Conservation (phyloP, 2,113 vertebrate genomes). For the Strix aluco region DNA sequence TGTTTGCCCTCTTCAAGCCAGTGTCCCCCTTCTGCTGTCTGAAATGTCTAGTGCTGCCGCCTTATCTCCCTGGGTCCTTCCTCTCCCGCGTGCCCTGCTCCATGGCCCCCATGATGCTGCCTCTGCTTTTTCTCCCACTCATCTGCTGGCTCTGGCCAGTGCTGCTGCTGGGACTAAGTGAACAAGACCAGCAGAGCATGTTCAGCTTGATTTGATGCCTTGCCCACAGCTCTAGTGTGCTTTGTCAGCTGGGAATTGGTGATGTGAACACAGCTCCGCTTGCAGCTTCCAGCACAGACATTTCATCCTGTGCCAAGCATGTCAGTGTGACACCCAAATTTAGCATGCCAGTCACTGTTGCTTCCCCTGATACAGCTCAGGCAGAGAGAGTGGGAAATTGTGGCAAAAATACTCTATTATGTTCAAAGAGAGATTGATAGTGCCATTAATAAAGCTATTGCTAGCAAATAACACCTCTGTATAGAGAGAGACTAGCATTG, state of each 20-base stretch:
- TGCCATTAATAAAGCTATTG: constrained; percentile 35
- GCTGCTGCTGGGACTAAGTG: not conserved
- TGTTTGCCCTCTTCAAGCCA: not conserved
- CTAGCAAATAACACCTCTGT: constrained; percentile 35
- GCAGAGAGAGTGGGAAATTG: constrained; percentile 2
- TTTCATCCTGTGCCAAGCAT: constrained; percentile 44
- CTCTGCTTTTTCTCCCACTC: not conserved
- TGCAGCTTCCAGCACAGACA: constrained; percentile 14
- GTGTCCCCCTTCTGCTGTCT: not conserved
- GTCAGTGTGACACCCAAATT: constrained; percentile 54
- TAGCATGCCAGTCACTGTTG: constrained; percentile 27
- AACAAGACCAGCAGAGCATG: not conserved
- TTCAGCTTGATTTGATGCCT: not conserved
- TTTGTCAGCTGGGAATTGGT: not conserved
- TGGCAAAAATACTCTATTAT: constrained; percentile 10
- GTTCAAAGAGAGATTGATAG: constrained; percentile 46
- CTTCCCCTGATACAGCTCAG: not conserved
- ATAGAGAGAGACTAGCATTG: not conserved
- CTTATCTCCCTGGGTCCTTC: not conserved
- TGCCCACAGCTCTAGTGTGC: not conserved
- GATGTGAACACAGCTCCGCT: not conserved
- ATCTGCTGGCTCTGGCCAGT: not conserved
- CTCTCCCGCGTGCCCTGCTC: fast-evolving
- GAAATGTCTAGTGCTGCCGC: not conserved
- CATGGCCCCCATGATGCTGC: not conserved